These are phyloP conservation scores for Perca flavescens DNA, from an alignment of 2,113 vertebrate genomes.

Conservation along the genomic window DNA sequence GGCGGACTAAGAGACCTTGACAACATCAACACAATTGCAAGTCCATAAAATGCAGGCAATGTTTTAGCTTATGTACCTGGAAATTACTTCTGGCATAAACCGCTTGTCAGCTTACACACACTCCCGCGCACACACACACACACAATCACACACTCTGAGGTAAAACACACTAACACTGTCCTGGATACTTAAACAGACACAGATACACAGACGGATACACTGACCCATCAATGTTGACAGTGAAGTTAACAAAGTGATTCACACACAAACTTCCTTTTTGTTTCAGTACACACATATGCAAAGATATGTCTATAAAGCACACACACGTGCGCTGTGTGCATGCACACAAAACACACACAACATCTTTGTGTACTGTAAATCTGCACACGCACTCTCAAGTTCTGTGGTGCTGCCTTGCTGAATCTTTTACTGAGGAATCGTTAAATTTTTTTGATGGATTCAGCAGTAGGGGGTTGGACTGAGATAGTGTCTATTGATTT, in stretches of 20 bases:
- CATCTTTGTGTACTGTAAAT: slow-evolving; percentile 8
- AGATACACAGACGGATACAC: neutral
- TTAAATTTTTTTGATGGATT: slow-evolving; percentile 83
- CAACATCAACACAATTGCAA: slow-evolving; percentile 73
- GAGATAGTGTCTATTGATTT: slow-evolving; percentile 86
- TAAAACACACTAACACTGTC: slow-evolving; percentile 7
- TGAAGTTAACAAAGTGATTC: slow-evolving; percentile 14
- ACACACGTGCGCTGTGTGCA: neutral
- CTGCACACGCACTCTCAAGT: slow-evolving; percentile 28
- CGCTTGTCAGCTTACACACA: slow-evolving; percentile 49
- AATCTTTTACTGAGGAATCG: slow-evolving; percentile 80
- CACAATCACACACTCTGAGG: neutral
- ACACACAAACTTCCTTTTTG: neutral
- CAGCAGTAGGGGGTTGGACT: slow-evolving; percentile 79
- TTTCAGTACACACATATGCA: slow-evolving; percentile 16
- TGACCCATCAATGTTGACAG: slow-evolving; percentile 19
- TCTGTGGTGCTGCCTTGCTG: slow-evolving; percentile 57
- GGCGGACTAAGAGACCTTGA: slow-evolving; percentile 69
- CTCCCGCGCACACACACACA: neutral
- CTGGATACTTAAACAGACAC: neutral
- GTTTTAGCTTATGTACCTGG: slow-evolving; percentile 67
- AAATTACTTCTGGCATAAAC: slow-evolving; percentile 73
- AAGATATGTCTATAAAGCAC: slow-evolving; percentile 12
- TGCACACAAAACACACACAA: slow-evolving; percentile 13
- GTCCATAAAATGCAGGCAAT: slow-evolving; percentile 67